These are phyloP conservation scores for Dinomys branickii DNA, from an alignment of 2,113 vertebrate species.

Conservation along the genomic window DNA sequence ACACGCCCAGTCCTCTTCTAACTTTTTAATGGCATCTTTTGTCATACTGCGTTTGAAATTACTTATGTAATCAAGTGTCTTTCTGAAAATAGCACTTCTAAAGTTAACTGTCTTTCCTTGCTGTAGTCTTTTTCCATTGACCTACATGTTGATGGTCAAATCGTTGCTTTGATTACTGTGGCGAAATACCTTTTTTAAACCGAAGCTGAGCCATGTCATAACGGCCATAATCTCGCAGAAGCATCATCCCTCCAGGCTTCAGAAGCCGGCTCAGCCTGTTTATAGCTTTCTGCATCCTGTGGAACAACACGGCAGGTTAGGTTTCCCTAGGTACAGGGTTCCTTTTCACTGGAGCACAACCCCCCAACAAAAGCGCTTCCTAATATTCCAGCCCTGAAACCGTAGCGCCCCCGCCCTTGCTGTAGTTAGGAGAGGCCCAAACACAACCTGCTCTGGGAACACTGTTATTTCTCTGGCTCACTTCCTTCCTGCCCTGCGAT, in stretches of 20 bases:
- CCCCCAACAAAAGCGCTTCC: not conserved
- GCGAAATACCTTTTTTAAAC: constrained; percentile 93
- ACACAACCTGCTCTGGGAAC: not conserved
- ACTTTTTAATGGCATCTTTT: not conserved
- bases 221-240: constrained; percentile 97
- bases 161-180: not conserved
- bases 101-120: not conserved
- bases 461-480: not conserved
- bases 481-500: not conserved
- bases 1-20: no score
- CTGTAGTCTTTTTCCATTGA: not conserved
- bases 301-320: not conserved
- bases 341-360: not conserved
- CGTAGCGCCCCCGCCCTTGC: not conserved
- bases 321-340: not conserved
- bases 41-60: not conserved
- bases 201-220: constrained; percentile 98
- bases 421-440: not conserved
- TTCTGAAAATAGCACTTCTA: constrained; percentile 27
- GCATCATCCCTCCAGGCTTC: constrained; percentile 93
- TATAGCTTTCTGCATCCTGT: constrained; percentile 92
- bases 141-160: not conserved
- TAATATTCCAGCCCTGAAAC: not conserved
- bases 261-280: constrained; percentile 90
- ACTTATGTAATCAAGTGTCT: not conserved